phyloP scores from a whole-genome alignment of 2,797 vertebrate species.

The Trachops cirrhosus region DNA sequence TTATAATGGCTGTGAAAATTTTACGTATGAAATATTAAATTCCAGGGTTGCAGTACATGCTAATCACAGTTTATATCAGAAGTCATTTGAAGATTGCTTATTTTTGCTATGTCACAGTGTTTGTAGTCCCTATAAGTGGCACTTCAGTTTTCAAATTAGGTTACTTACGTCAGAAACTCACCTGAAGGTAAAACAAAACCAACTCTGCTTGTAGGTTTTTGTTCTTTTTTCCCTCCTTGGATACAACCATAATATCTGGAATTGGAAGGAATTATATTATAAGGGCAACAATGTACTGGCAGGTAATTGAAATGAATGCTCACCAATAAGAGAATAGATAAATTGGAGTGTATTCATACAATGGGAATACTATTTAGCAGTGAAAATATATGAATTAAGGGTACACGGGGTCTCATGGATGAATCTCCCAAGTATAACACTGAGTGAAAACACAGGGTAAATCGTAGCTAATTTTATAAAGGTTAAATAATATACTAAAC shows the following conservation, averaged over 20 bases:
- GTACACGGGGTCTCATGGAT: neutral
- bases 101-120: neutral
- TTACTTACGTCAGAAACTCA: slow-evolving; percentile 69
- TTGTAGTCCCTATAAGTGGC: neutral
- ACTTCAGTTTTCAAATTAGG: neutral
- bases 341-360: neutral
- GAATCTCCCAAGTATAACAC: neutral
- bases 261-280: slow-evolving; percentile 5
- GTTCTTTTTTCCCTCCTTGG: slow-evolving; percentile 77
- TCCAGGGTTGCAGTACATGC: neutral
- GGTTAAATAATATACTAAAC: neutral
- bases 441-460: neutral
- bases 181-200: slow-evolving; percentile 80
- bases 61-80: neutral
- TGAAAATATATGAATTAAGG: neutral
- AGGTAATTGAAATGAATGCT: neutral
- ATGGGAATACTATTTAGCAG: neutral
- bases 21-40: slow-evolving; percentile 27
- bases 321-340: neutral
- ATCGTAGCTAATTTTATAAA: neutral
- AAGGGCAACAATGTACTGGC: neutral
- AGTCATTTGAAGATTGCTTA: neutral
- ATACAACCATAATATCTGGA: slow-evolving; percentile 79
- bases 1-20: slow-evolving; percentile 48
- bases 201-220: slow-evolving; percentile 80